phyloP scores from a whole-genome alignment of 2,113 vertebrate genomes.

The Amazona vittata region DNA sequence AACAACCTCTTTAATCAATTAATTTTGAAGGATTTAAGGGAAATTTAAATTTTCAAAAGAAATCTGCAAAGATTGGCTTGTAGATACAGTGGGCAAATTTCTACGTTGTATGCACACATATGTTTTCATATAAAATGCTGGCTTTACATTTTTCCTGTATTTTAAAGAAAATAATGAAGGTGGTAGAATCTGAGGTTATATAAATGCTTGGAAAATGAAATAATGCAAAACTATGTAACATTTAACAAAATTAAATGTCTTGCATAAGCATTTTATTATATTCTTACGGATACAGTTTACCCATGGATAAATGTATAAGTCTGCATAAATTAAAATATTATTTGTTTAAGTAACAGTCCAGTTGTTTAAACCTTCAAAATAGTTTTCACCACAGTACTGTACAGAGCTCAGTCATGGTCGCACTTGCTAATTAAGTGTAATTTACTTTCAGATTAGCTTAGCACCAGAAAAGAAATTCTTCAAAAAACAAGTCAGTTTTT shows the following conservation, averaged over 20 bases:
- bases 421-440: background rate
- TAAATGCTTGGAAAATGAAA: background rate
- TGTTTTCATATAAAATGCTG: background rate
- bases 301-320: accelerated
- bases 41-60: background rate
- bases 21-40: background rate
- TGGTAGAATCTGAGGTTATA: background rate
- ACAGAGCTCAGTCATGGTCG: background rate
- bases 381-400: background rate
- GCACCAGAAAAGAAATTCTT: background rate
- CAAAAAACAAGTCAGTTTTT: background rate
- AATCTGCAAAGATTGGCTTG: too few species aligned
- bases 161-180: background rate
- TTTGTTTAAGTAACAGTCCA: background rate
- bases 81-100: accelerated
- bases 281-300: background rate
- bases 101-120: background rate
- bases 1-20: background rate
- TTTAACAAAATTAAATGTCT: background rate
- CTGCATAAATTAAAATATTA: background rate
- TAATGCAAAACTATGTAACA: background rate
- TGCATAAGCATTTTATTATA: background rate
- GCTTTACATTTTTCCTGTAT: background rate
- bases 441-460: background rate
- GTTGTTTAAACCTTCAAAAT: background rate